These are phyloP conservation scores for Clarias batrachus DNA, from an alignment of 2,113 vertebrate genomes.

Conservation along the genomic window DNA sequence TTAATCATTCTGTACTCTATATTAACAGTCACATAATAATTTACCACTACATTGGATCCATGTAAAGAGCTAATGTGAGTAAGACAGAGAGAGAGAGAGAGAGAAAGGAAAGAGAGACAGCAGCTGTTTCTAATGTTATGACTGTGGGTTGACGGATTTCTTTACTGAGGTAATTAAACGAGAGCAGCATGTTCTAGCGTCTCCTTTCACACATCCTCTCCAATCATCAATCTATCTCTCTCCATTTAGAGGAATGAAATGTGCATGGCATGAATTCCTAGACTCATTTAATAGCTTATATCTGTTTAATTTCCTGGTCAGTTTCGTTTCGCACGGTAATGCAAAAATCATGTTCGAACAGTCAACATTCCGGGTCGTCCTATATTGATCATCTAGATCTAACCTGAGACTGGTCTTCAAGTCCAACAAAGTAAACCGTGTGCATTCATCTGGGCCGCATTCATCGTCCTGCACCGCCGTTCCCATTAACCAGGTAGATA, in stretches of 20 bases:
- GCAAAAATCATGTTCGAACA: too few species aligned
- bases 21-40: background rate
- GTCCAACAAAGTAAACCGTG: background rate
- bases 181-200: constrained; percentile 22
- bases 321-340: background rate
- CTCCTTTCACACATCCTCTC: background rate
- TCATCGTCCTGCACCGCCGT: background rate
- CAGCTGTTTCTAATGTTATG: constrained; percentile 39
- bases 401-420: background rate
- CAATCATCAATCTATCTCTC: background rate
- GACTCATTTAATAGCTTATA: background rate
- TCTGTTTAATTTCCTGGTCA: background rate
- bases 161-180: constrained; percentile 28
- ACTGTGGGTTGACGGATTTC: constrained; percentile 25
- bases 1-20: background rate
- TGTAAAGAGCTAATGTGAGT: constrained; percentile 7
- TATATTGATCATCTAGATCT: background rate
- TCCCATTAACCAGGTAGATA: constrained; percentile 1
- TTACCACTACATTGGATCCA: constrained; percentile 2
- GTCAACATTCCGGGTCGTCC: too few species aligned
- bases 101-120: background rate
- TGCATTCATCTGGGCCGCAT: background rate
- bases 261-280: background rate
- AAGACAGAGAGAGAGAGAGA: background rate
- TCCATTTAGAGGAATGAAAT: background rate